Evolutionary conservation across 2,113 vertebrate species (phyloP).

Genomic region (Ctenomys sociabilis): DNA sequence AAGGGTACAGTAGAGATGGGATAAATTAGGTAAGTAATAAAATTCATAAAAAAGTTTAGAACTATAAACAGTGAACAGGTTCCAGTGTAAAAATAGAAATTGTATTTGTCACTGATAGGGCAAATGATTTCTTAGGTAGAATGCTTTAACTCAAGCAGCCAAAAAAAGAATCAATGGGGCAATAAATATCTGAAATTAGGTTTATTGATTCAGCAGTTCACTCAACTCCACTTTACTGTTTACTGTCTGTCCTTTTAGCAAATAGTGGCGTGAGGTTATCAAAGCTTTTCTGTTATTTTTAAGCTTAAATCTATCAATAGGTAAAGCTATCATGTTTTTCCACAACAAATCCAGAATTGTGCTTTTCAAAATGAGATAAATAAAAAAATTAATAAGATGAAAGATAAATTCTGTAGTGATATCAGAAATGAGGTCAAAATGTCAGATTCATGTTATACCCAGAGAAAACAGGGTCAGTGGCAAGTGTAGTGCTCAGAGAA

Average conservation of each 20-base stretch:
- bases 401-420: not conserved
- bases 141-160: not conserved
- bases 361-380: constrained; percentile 12
- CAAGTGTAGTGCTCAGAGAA: not conserved
- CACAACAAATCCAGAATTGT: constrained; percentile 21
- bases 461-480: not conserved
- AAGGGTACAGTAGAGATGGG: constrained; percentile 24
- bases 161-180: not conserved
- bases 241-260: not conserved
- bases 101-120: not conserved
- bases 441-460: not conserved
- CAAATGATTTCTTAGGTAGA: not conserved
- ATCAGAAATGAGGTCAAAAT: not conserved
- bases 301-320: not conserved
- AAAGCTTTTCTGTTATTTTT: constrained; percentile 37
- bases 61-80: not conserved
- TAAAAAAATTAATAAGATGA: not conserved
- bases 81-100: not conserved
- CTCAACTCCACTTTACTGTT: not conserved
- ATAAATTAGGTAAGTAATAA: constrained; percentile 42
- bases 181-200: constrained; percentile 12
- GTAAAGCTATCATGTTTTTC: not conserved
- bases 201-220: not conserved
- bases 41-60: constrained; percentile 8
- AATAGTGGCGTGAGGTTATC: not conserved